Evolutionary conservation across 2,113 vertebrate species (phyloP).

Genomic region (Triplophysa tibetana): DNA sequence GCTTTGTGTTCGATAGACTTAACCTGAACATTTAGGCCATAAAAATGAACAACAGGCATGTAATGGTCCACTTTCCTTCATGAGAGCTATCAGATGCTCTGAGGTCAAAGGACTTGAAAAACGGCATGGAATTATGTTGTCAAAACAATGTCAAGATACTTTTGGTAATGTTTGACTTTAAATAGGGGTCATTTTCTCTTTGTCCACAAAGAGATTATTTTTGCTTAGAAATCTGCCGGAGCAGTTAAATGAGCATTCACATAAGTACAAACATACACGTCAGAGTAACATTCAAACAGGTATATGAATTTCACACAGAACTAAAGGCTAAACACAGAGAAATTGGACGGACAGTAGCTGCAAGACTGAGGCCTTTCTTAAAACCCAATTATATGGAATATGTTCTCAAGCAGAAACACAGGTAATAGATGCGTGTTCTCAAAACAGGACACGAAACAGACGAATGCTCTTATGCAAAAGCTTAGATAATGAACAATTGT

Average conservation of each 20-base stretch:
- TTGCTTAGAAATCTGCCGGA: constrained; percentile 34
- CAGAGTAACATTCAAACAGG: neutral
- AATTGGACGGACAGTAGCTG: too few species aligned
- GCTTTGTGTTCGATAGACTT: constrained; percentile 46
- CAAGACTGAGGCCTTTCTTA: too few species aligned
- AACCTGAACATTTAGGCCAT: constrained; percentile 45
- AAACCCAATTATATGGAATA: neutral
- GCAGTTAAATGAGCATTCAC: neutral
- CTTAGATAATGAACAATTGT: neutral
- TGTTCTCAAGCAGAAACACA: neutral
- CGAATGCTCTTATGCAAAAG: too few species aligned
- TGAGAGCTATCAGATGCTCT: constrained; percentile 47
- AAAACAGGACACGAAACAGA: too few species aligned
- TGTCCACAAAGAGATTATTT: constrained; percentile 36
- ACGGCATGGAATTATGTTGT: constrained; percentile 61
- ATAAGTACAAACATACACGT: neutral
- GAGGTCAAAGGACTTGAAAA: constrained; percentile 55
- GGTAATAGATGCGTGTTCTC: neutral
- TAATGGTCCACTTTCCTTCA: constrained; percentile 51
- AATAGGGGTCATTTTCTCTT: constrained; percentile 55
- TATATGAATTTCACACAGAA: too few species aligned
- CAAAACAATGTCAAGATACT: constrained; percentile 48
- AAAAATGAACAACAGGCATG: constrained; percentile 38
- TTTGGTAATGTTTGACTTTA: constrained; percentile 51
- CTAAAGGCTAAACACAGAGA: too few species aligned